Evolutionary conservation across 2,113 vertebrate species (phyloP).

Genomic region (Petroica traversi): DNA sequence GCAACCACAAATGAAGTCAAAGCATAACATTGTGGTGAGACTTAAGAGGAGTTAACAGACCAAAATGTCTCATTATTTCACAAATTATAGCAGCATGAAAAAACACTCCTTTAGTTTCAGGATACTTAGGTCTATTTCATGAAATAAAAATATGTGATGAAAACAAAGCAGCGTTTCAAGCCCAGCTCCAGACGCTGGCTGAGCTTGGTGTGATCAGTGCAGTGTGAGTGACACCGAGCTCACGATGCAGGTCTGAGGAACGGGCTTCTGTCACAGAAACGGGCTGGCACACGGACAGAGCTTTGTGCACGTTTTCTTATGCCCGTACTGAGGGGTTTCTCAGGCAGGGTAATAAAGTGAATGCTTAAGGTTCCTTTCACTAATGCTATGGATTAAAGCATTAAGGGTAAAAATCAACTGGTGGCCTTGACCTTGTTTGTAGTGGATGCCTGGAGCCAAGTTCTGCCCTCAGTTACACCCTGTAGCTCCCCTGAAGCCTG

Average conservation of each 20-base stretch:
- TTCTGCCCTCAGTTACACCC: slow-evolving; percentile 23
- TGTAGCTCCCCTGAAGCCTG: not conserved
- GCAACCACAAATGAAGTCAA: slow-evolving; percentile 60
- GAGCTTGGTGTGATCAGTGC: not conserved
- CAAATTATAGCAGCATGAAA: slow-evolving; percentile 49
- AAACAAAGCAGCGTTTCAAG: slow-evolving; percentile 15
- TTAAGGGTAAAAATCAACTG: not conserved
- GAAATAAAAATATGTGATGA: slow-evolving; percentile 8
- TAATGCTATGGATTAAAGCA: not conserved
- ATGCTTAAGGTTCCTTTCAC: not conserved
- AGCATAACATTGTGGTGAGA: slow-evolving; percentile 58
- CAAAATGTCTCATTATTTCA: slow-evolving; percentile 60
- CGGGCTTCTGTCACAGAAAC: not conserved
- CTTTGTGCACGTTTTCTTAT: not conserved
- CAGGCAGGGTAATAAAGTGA: not conserved
- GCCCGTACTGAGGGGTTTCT: not conserved
- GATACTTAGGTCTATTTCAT: slow-evolving; percentile 23
- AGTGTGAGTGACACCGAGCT: accelerated
- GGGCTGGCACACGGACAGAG: not conserved
- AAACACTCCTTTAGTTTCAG: slow-evolving; percentile 37
- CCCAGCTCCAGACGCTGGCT: not conserved
- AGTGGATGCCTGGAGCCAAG: not conserved
- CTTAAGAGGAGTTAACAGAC: slow-evolving; percentile 61
- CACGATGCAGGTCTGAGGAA: not conserved
- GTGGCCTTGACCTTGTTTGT: slow-evolving; percentile 13